Base-by-base conservation (phyloP, 2,888 invertebrate genomes). In the Tetropium fuscum region DNA sequence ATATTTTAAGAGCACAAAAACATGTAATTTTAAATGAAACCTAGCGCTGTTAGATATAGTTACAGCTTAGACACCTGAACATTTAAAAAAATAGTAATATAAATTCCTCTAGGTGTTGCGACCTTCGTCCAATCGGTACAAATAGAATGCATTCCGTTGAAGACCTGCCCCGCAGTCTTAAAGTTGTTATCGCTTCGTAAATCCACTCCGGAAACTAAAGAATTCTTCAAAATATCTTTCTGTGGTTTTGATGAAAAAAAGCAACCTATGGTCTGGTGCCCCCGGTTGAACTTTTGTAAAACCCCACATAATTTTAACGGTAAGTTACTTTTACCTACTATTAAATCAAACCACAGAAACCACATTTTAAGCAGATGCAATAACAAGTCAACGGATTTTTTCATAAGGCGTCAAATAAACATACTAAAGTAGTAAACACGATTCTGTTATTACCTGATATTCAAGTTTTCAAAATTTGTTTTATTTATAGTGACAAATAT, bases 211-310 rank as follows among this genome's bases (percentile, higher is more conserved):
- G 54, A 66, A 58, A 74, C 81, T 0, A 68, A 83, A 1, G 75
- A 63, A 13, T 83, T 80, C 63, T 73, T 86, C 19, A 79, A 81
- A 34, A 73, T 73, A 48, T 83, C 85, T 0, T 83, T 84, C 36
- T 86, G 86, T 59, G 86, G 86, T 1, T 85, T 84, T 63, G 58
- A 58, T 15, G 78, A 81, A 0, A 83, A 81, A 0, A 78, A 79
- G 16, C 66, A 72, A 0, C 85, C 86, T 0, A 80, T 67, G 40
- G 84, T 86, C 0, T 86, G 85, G 75, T 86, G 86, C 54, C 62
- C 63, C 6, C 25, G 43, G 13, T 58, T 66, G 3, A 43, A 64
- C n/a, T 40, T 15, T 7, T 76, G 76, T 45, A 55, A 38, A 51
- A 75, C 71, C 4, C 71, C 73, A 16, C 61, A 71, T 34, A 65